Percentiles rank a stretch among this genome's conserved stretches.
phyloP scores from a whole-genome alignment of 2,888 invertebrate genomes.

The Plebejus melissa region DNA sequence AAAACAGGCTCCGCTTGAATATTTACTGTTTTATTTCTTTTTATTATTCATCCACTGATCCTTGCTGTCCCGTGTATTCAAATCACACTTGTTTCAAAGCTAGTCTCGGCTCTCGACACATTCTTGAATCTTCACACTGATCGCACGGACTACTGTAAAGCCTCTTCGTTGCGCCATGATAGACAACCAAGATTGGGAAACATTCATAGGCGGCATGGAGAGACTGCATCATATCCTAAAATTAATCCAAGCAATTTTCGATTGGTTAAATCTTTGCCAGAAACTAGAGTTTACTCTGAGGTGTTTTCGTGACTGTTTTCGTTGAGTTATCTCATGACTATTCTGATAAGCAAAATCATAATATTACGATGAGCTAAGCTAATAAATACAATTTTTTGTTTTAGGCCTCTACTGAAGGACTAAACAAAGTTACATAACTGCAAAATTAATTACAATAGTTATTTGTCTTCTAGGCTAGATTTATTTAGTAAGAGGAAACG shows the following conservation, averaged over 20 bases:
- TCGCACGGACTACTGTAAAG: too few relatives aligned
- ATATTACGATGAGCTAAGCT: too few relatives aligned
- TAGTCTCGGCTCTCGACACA: neutral
- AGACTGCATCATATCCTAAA: neutral
- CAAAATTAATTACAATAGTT: too few relatives aligned
- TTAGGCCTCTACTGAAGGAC: too few relatives aligned
- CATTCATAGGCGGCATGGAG: neutral
- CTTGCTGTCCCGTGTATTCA: conserved; percentile 6
- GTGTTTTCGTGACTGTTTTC: neutral
- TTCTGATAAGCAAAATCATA: neutral
- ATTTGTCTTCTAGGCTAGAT: too few relatives aligned
- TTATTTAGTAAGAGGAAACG: too few relatives aligned
- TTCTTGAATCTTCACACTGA: neutral
- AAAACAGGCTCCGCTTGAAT: conserved; percentile 18
- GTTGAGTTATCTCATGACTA: neutral
- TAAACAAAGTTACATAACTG: too few relatives aligned
- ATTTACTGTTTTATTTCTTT: conserved; percentile 7
- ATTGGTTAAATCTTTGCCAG: neutral
- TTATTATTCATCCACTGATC: conserved; percentile 16
- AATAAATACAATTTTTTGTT: too few relatives aligned
- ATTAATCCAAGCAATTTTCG: too few relatives aligned
- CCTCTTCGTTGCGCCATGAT: neutral
- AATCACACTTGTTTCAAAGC: neutral
- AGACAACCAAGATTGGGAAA: neutral
- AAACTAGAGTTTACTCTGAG: neutral